A percentile compares a stretch with the other conserved stretches of the same genome.
phyloP scores from a whole-genome alignment of 2,888 invertebrate genomes.

The Cremastinae sp. region DNA sequence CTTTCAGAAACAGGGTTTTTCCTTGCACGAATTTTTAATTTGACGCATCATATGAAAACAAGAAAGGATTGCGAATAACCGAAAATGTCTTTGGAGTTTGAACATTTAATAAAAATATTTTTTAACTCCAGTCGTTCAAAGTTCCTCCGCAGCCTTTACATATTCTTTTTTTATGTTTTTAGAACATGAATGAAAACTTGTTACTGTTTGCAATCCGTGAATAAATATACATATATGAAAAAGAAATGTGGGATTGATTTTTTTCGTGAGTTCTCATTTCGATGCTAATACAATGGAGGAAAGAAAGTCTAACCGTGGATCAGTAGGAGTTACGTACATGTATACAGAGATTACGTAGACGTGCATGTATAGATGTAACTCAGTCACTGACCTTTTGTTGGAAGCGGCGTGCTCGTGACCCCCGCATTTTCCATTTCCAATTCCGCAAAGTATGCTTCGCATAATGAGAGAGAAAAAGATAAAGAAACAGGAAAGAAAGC shows the following conservation, averaged over 20 bases:
- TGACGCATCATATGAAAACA: too few relatives aligned
- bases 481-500: conserved; percentile 19
- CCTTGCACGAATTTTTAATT: too few relatives aligned
- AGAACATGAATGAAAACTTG: not conserved
- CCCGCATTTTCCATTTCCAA: conserved; percentile 53
- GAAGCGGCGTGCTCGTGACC: conserved; percentile 25
- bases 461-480: conserved; percentile 30
- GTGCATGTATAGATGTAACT: conserved; percentile 28
- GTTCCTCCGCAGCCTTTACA: not conserved
- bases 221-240: conserved; percentile 24
- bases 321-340: not conserved
- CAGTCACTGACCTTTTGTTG: conserved; percentile 36
- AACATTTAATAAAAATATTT: too few relatives aligned
- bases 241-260: conserved; percentile 26
- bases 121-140: conserved; percentile 19
- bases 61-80: too few relatives aligned
- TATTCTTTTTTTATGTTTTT: not conserved
- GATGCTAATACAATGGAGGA: conserved; percentile 45
- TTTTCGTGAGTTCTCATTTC: conserved; percentile 34
- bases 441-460: conserved; percentile 47
- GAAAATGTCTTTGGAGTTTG: too few relatives aligned
- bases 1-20: not conserved
- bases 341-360: conserved; percentile 7
- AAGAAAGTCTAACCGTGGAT: conserved; percentile 34
- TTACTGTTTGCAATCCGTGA: conserved; percentile 20